Base-by-base conservation (phyloP, 2,797 vertebrate species). In the Thunnus albacares region DNA sequence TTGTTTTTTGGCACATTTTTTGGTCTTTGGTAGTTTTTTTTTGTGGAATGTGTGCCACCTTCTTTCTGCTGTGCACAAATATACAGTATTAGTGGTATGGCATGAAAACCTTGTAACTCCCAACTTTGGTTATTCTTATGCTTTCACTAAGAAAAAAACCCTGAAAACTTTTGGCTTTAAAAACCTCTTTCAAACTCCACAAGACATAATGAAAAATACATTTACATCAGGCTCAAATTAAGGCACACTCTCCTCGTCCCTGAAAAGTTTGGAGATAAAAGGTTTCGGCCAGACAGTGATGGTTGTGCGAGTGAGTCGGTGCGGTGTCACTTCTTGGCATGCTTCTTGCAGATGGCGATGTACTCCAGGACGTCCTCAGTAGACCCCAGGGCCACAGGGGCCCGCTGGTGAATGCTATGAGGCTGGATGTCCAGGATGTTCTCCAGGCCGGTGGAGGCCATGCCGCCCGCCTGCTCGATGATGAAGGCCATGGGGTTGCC, bases 401-500 rank as follows among this genome's bases (percentile, higher is more conserved):
- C 91, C 69, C 97, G 93, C 85, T 99, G 96, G 88, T 99, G 98
- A 88, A 99, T 96, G 77, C 43, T 86, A 14, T 95, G 92, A 0
- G 98, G 98, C 90, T 97, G 95, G 91, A 99, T 96, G 49, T 99
- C 97, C 91, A 99, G 81, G 45, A 99, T 94, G 0, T 94, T 93
- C 90, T 96, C 90, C 0, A 89, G 87, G 56, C 98, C 98, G 0
- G 98, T 99, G 79, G 97, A 97, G 0, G 98, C 98, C 79, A 96
- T 85, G 38, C 98, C 98, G 0, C 98, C 98, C 0, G 98, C 98
- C 92, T 99, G 98, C 93, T 98, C 98, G 0, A 99, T 96, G 93
- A 99, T 97, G 90, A 94, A 99, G 65, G 98, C 97, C 93, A 99
- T 97, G 9, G 98, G 98, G 92, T 98, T 99, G 85, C 98, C 95